A percentile compares a stretch with the other conserved stretches of the same genome.
phyloP scores from a whole-genome alignment of 2,113 vertebrate species.

The Phrynosoma platyrhinos region DNA sequence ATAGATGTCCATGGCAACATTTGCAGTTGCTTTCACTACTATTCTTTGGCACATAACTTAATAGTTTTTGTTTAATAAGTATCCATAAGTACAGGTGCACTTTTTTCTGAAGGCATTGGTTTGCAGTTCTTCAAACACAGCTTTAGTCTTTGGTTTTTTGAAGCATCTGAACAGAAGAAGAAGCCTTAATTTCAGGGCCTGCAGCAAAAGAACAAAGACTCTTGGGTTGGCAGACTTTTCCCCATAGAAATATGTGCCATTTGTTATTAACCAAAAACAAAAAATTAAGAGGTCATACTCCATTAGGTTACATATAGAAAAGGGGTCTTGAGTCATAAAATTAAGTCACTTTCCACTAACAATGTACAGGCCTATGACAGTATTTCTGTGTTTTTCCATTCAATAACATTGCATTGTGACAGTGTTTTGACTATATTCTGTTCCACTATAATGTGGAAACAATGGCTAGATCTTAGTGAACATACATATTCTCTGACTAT shows the following conservation, averaged over 20 bases:
- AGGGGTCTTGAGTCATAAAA: constrained; percentile 9
- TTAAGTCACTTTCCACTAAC: constrained; percentile 9
- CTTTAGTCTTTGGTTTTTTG: background rate
- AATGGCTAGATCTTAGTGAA: constrained; percentile 10
- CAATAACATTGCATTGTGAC: background rate
- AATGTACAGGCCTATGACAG: constrained; percentile 22
- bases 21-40: constrained; percentile 54
- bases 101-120: constrained; percentile 25
- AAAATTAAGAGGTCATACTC: background rate
- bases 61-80: constrained; percentile 37
- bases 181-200: constrained; percentile 17
- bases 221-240: constrained; percentile 21
- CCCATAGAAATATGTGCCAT: background rate
- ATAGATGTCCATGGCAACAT: constrained; percentile 48
- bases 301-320: constrained; percentile 24
- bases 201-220: constrained; percentile 30
- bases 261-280: constrained; percentile 15
- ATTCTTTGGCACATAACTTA: constrained; percentile 25
- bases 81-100: constrained; percentile 35
- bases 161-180: constrained; percentile 27
- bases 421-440: background rate
- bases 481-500: background rate
- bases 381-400: background rate
- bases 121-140: background rate
- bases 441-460: constrained; percentile 40